Base-by-base conservation (phyloP, 1,140 invertebrate species). In the Linepithema humile region DNA sequence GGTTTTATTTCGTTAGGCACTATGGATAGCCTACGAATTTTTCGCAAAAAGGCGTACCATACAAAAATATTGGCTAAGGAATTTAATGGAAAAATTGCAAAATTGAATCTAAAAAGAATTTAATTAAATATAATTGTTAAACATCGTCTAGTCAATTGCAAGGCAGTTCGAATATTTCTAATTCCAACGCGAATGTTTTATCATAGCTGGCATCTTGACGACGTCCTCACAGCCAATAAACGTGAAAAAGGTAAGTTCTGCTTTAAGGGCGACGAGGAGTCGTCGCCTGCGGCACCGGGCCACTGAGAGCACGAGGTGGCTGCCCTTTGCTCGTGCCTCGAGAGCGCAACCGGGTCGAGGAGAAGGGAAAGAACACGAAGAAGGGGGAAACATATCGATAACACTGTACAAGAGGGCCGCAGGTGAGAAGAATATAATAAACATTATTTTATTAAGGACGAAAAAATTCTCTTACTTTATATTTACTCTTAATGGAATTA, bases 181-280 rank as follows among this genome's bases (percentile, higher is more conserved):
- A 83, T 83, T 83, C 12, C 48, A 23, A 20, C 50, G 3, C 40
- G 57, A 20, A 26, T 26, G 62, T 59, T 53, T 48, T 29, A 26
- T 65, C n/a, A 40, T 32, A 62, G 26, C 26, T 23, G 35, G 57
- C 40, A 84, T 73, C 6, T 65, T n/a, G 9, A 35, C 43, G 29
- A 32, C 26, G 38, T 17, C 40, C 29, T 38, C 17, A 70, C 53
- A 32, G 15, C 48, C 60, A 35, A 62, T 82, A 43, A 55, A 84
- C 3, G 29, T 12, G 45, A 78, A 67, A 67, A 65, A 78, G 62
- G 17, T 38, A 55, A 10, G 60, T 53, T 78, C 48, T 6, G 48
- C 62, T 78, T 78, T 69, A 78, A 78, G 48, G 35, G 35, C 15
- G 45, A n/a, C 74, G 20, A 53, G 10, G 38, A 69, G 17, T 69